Percentiles rank a stretch among this genome's conserved stretches.
Conservation (phyloP, 2,797 vertebrate genomes). For the Poecilia gillii region DNA sequence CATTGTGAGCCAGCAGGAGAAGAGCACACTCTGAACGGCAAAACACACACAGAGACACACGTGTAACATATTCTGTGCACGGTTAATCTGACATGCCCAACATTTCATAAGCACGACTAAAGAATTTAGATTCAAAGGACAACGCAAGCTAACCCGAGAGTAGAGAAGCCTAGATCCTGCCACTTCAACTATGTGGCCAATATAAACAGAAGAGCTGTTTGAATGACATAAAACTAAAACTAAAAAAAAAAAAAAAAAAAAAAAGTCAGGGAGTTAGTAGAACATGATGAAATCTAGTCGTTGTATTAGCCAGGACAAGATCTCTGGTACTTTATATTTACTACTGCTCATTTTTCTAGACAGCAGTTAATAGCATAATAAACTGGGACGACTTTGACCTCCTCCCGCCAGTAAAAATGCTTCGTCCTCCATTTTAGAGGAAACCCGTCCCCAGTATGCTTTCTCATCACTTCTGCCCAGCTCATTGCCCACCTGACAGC, state of each 20-base stretch:
- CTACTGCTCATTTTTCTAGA: neutral
- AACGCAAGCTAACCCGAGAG: neutral
- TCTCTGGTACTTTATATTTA: neutral
- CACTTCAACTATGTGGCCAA: neutral
- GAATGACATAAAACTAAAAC: neutral
- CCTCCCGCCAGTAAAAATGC: neutral
- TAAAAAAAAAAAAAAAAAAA: neutral
- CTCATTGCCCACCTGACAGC: neutral
- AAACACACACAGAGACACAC: constrained; percentile 29
- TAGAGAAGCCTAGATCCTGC: neutral
- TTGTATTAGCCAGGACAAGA: neutral
- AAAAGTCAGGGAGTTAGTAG: neutral
- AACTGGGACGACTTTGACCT: neutral
- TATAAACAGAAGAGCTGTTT: neutral
- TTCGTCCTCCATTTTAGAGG: neutral
- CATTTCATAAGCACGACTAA: neutral
- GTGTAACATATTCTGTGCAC: neutral
- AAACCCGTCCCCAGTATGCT: neutral
- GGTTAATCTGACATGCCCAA: neutral
- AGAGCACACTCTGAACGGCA: constrained; percentile 91
- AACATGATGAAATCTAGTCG: neutral
- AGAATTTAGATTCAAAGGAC: neutral
- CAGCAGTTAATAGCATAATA: neutral
- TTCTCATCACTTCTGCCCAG: neutral
- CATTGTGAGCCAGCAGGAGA: constrained; percentile 93